Evolutionary conservation across 2,888 invertebrate species (phyloP), one percentile per base, ranked within the genome.

Genomic region (Nowickia ferox): DNA sequence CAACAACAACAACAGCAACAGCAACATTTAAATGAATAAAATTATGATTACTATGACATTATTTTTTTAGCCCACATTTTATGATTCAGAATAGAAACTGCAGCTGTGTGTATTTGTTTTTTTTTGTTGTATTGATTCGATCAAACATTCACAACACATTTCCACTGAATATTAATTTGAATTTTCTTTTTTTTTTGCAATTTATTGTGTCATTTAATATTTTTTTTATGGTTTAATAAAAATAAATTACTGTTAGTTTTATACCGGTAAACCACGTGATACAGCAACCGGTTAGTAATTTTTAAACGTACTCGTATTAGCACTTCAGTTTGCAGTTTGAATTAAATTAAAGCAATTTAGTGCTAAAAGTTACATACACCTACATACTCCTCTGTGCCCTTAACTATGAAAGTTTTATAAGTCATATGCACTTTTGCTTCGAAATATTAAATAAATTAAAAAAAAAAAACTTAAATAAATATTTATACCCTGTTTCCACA

Each of bases 61-160:
- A 68, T 69, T 78, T 59, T 48, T 85, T 82, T 82, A 82, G 75
- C 78, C 82, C 82, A 82, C 69, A 69, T 78, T 75, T 69, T 75
- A 46, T 66, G 68, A 77, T 68, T 74, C 69, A 77, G 68, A 85
- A 79, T 59, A 71, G 46, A 44, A 66, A 74, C 5, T 63, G 17
- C 38, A 30, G 30, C 30, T 30, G 17, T 68, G 19, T 6, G 13
- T 19, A 53, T 19, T 19, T 68, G 15, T 65, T 57, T 51, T 48
- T 44, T 30, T 30, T 30, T 55, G 46, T 59, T 55, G 55, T n/a
- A 46, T 51, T 55, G 17, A 66, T 57, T 65, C 57, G 9, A 79
- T 63, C 46, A 72, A 65, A 57, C 40, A 57, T 63, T 71, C n/a
- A 38, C 72, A 57, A 46, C 40, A 63, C 22, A 48, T 68, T 42